phyloP scores from a whole-genome alignment of 1,140 invertebrate genomes.

The Aphidius gifuensis region DNA sequence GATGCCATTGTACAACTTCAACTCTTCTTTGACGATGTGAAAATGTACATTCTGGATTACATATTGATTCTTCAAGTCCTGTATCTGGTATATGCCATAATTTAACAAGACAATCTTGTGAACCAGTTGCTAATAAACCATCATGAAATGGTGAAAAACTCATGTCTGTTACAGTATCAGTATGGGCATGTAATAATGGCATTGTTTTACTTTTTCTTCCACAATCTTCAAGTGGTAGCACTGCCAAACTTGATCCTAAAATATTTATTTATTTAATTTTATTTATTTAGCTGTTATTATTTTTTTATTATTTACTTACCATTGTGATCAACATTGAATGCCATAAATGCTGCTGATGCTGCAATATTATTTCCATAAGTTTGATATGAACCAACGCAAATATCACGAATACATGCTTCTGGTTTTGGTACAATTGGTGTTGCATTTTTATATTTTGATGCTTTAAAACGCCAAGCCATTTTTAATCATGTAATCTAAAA shows the following conservation, averaged over 20 bases:
- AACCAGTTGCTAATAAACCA: constrained; percentile 83
- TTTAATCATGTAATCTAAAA: constrained; percentile 39
- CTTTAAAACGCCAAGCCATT: constrained; percentile 94
- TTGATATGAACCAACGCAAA: constrained; percentile 85
- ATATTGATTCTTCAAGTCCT: constrained; percentile 74
- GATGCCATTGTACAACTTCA: constrained; percentile 84
- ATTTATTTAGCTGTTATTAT: too few relatives aligned
- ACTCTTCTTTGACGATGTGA: constrained; percentile 78
- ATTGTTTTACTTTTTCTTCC: constrained; percentile 83
- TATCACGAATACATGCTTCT: constrained; percentile 85
- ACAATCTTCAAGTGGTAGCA: constrained; percentile 80
- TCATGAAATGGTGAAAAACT: constrained; percentile 94
- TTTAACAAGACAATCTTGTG: constrained; percentile 87
- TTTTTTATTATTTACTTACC: constrained; percentile 40
- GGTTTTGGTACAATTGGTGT: constrained; percentile 88
- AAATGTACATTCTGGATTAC: constrained; percentile 75
- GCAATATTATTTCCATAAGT: constrained; percentile 93
- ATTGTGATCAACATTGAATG: constrained; percentile 86
- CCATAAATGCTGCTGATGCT: constrained; percentile 88
- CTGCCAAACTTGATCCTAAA: constrained; percentile 78
- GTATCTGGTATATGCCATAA: constrained; percentile 81
- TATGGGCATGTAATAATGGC: constrained; percentile 78
- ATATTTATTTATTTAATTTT: too few relatives aligned
- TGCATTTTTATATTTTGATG: constrained; percentile 96
- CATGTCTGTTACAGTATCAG: constrained; percentile 91